These are phyloP conservation scores for Leptopterna dolabrata DNA, from an alignment of 2,888 invertebrate genomes.

Conservation along the genomic window DNA sequence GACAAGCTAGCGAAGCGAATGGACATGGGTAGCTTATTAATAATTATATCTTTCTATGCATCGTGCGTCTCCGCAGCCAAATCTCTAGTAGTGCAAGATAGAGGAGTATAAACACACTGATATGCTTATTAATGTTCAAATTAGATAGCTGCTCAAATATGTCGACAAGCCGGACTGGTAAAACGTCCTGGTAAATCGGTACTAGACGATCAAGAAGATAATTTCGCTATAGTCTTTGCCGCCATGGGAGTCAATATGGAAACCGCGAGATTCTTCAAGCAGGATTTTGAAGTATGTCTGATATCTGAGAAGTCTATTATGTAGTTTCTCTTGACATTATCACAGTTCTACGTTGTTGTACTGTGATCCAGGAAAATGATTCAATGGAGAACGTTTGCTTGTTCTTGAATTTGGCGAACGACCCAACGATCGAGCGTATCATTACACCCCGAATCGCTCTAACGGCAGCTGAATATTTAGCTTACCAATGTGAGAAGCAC, in stretches of 20 bases:
- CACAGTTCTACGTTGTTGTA: background rate
- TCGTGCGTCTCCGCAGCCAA: no score
- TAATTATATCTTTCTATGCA: no score
- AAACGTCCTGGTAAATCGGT: constrained; percentile 92
- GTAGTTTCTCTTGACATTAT: no score
- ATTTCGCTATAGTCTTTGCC: constrained; percentile 99
- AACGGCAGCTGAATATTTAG: constrained; percentile 98
- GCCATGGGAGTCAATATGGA: constrained; percentile 99
- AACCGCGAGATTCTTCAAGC: constrained; percentile 99
- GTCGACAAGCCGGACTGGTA: constrained; percentile 98
- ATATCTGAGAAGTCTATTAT: background rate
- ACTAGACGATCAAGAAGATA: constrained; percentile 94
- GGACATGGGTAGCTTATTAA: no score
- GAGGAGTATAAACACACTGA: background rate
- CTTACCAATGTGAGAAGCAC: constrained; percentile 99
- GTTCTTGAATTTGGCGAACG: constrained; percentile 99
- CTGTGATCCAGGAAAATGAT: constrained; percentile 77
- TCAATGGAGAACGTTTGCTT: constrained; percentile 99
- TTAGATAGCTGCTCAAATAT: constrained; percentile 98
- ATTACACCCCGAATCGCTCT: constrained; percentile 98
- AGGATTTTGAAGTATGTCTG: constrained; percentile 82
- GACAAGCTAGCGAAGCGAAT: no score
- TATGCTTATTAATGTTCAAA: background rate
- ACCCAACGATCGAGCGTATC: constrained; percentile 99
- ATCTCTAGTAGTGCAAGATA: no score